A percentile compares a stretch with the other conserved stretches of the same genome.
Conservation (phyloP, 2,113 vertebrate genomes). For the Camelus dromedarius region DNA sequence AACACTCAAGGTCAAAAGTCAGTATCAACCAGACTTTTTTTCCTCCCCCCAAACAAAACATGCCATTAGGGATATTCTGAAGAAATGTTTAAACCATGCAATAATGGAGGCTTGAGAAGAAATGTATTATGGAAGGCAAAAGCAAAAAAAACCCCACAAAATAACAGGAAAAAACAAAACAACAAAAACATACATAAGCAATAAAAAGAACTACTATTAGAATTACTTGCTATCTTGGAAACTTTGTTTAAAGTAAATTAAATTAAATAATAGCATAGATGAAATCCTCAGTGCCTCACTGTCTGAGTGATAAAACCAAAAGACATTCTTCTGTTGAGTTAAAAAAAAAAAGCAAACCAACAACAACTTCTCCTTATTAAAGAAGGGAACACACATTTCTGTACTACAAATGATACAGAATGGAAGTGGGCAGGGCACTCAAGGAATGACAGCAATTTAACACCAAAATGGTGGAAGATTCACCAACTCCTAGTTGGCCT, state of each 20-base stretch:
- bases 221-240: background rate
- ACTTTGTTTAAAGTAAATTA: background rate
- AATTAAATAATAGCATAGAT: background rate
- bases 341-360: background rate
- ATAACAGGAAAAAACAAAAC: background rate
- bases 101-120: background rate
- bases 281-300: background rate
- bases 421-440: too few species aligned
- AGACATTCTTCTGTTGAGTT: background rate
- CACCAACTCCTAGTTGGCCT: too few species aligned
- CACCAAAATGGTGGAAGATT: too few species aligned
- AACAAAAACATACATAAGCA: background rate
- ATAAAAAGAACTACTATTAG: background rate
- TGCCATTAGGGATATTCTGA: background rate
- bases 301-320: background rate
- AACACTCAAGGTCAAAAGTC: background rate
- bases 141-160: background rate
- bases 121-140: background rate
- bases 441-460: too few species aligned
- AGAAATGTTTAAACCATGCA: background rate
- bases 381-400: background rate
- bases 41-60: background rate
- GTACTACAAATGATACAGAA: background rate
- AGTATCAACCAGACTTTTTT: background rate
- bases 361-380: background rate